Evolutionary conservation across 2,888 invertebrate genomes (phyloP), one percentile per base, ranked within the genome.

Genomic region (Cryptophagus acutangulus): DNA sequence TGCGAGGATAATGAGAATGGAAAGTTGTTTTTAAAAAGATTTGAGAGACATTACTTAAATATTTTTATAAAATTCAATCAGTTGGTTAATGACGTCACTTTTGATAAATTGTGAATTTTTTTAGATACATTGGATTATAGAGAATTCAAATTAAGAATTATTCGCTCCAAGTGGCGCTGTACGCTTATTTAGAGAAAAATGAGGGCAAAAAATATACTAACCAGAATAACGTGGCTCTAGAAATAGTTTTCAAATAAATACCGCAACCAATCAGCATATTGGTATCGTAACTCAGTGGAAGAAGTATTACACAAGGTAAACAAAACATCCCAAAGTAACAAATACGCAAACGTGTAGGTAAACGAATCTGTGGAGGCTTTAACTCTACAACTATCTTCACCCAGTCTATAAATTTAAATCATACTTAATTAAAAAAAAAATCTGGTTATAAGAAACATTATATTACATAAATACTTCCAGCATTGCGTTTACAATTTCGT

Each of bases 291-390:
- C 66, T 87, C 84, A 2, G 81, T 77, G 15, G 81, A 74, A 9
- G 88, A 81, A 43, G 76, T 74, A 31, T 73, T 72, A 57, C 83
- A 82, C 57, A 83, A 76, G 36, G 74, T 67, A 45, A 86, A 69
- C 30, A 85, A 65, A 40, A 82, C 74, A 54, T 80, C 78, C 81
- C 84, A 87, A 33, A 82, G 67, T 45, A 90, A 71, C 54, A 90
- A 70, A 70, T 85, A 88, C 25, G 82, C 83, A 29, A 82, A 71
- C 9, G 78, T 74, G 55, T 76, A 75, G 12, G 61, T 62, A 40
- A 54, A 63, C 2, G 75, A 73, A 59, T 79, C 81, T 1, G 80
- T 75, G 52, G 70, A 71, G 4, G 78, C 72, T 56, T 72, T 71
- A 42, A 80, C 71, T 48, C 69, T 70, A 58, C 79, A 81, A 50